phyloP scores from a whole-genome alignment of 1,140 invertebrate species.

The Tetramorium parvispinum region DNA sequence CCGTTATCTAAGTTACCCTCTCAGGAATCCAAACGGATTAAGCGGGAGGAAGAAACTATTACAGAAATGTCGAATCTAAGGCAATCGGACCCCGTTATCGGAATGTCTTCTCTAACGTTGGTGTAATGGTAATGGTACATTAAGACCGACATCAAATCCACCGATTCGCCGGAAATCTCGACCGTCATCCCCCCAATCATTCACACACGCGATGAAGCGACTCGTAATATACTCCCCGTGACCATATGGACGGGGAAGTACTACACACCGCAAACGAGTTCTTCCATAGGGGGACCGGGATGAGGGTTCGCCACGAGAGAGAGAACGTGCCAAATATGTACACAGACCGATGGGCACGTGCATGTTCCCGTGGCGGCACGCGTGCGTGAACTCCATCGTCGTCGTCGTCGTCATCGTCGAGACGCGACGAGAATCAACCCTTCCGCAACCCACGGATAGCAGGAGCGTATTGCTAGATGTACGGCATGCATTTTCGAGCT shows the following conservation, averaged over 20 bases:
- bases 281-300: neutral
- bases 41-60: neutral
- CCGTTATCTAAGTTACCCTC: neutral
- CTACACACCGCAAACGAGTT: slow-evolving; percentile 37
- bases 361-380: slow-evolving; percentile 33
- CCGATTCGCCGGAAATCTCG: neutral
- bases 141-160: neutral
- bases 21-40: neutral
- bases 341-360: slow-evolving; percentile 36
- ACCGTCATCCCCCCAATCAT: neutral
- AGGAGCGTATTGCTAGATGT: slow-evolving; percentile 27
- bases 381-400: neutral
- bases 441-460: slow-evolving; percentile 23
- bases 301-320: neutral
- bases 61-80: neutral
- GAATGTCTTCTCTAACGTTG: neutral
- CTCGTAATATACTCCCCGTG: slow-evolving; percentile 11
- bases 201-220: slow-evolving; percentile 27
- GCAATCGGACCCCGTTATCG: neutral
- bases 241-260: slow-evolving; percentile 4
- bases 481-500: slow-evolving; percentile 48
- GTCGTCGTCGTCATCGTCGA: slow-evolving; percentile 10
- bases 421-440: slow-evolving; percentile 1
- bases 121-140: slow-evolving; percentile 10
- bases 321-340: slow-evolving; percentile 58